Conservation (phyloP, 2,888 invertebrate species). For the Agrotis puta region DNA sequence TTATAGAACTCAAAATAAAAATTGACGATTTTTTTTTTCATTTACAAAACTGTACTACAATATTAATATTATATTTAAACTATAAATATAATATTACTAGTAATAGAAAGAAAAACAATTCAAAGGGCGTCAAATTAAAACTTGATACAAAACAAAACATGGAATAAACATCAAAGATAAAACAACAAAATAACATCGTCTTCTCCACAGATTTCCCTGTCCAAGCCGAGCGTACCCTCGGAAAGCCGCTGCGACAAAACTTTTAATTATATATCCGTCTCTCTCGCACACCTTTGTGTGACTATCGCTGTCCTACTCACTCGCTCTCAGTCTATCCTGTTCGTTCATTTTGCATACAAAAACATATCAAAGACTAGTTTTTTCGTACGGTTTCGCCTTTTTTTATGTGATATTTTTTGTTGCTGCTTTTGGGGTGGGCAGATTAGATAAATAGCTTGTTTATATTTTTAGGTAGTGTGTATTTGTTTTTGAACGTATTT, state of each 20-base stretch:
- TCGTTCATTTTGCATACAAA: conserved; percentile 69
- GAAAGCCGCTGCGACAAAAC: conserved; percentile 89
- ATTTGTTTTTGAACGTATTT: not conserved
- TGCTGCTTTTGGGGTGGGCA: conserved; percentile 18
- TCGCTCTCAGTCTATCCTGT: conserved; percentile 60
- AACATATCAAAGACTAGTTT: conserved; percentile 58
- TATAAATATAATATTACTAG: too few species aligned
- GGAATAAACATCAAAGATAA: not conserved
- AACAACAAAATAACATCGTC: not conserved
- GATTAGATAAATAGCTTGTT: conserved; percentile 23
- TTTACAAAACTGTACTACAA: too few species aligned
- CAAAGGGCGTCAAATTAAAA: too few species aligned
- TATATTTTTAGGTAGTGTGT: not conserved
- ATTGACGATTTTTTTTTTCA: too few species aligned
- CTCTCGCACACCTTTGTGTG: conserved; percentile 69
- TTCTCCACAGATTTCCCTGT: conserved; percentile 67
- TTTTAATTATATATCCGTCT: conserved; percentile 88
- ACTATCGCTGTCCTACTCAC: conserved; percentile 55
- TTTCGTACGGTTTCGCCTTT: conserved; percentile 40
- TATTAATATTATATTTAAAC: too few species aligned
- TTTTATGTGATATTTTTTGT: conserved; percentile 50
- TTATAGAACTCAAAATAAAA: too few species aligned
- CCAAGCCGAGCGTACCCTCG: conserved; percentile 83
- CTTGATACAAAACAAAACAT: too few species aligned
- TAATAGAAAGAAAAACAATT: too few species aligned